phyloP scores from a whole-genome alignment of 2,888 invertebrate genomes.

The Willowsia nigromaculata region DNA sequence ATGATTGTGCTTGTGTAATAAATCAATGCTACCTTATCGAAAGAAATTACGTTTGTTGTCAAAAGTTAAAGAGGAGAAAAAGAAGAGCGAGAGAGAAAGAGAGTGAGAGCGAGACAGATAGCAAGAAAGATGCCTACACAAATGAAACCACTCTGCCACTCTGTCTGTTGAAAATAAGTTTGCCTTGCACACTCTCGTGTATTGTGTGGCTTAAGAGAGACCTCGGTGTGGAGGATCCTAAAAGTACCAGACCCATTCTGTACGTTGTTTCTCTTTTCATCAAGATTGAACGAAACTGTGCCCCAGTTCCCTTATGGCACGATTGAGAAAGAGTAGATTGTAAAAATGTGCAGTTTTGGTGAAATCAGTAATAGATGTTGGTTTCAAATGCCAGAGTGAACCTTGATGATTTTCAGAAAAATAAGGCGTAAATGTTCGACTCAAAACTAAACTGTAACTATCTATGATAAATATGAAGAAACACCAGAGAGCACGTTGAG shows the following conservation, averaged over 20 bases:
- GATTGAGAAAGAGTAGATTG: background rate
- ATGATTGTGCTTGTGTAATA: constrained; percentile 68
- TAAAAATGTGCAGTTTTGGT: background rate
- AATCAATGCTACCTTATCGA: constrained; percentile 78
- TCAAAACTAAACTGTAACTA: background rate
- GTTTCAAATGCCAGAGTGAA: background rate
- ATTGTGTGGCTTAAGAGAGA: background rate
- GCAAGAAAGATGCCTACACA: background rate
- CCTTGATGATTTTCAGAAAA: background rate
- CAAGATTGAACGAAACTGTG: constrained; percentile 11
- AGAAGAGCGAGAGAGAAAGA: background rate
- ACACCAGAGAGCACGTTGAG: background rate
- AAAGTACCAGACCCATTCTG: background rate
- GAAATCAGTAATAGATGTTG: background rate
- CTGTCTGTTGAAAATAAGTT: constrained; percentile 7
- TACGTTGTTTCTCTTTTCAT: background rate
- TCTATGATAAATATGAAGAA: background rate
- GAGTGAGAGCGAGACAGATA: background rate
- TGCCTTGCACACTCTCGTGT: background rate
- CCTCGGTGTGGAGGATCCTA: background rate
- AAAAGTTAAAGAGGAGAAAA: constrained; percentile 1
- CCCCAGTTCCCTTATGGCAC: background rate
- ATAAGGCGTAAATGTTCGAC: background rate
- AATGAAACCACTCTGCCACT: constrained; percentile 15
- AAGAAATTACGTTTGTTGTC: constrained; percentile 46